A percentile compares a stretch with the other conserved stretches of the same genome.
phyloP scores from a whole-genome alignment of 1,140 invertebrate genomes.

The Nixonia krombeini region DNA sequence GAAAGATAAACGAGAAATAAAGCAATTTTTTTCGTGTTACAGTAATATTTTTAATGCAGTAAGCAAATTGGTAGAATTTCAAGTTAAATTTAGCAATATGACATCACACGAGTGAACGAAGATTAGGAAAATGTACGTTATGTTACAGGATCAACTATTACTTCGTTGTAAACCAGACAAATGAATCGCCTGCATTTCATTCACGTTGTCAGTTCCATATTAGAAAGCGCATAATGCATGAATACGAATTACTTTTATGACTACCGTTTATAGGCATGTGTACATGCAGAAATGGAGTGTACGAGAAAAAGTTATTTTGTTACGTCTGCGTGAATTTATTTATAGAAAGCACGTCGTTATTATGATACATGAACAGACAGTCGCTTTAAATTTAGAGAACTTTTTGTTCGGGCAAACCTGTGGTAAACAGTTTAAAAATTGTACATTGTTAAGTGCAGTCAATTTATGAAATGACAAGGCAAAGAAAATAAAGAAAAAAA shows the following conservation, averaged over 20 bases:
- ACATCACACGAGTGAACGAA: neutral
- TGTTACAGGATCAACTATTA: neutral
- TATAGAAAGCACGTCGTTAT: neutral
- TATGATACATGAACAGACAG: neutral
- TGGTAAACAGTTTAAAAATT: too few species aligned
- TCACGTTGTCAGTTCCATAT: conserved; percentile 1
- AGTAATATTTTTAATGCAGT: neutral
- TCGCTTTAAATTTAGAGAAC: too few species aligned
- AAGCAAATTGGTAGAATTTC: neutral
- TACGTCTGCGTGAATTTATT: neutral
- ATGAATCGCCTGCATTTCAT: neutral
- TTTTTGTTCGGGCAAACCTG: too few species aligned
- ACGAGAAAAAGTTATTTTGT: neutral
- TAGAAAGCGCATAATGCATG: conserved; percentile 4
- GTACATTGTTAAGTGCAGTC: too few species aligned
- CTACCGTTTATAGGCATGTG: neutral
- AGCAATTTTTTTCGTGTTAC: too few species aligned
- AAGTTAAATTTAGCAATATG: neutral
- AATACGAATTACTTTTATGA: conserved; percentile 1
- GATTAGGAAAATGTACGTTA: neutral
- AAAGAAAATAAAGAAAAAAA: too few species aligned
- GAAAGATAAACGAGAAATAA: too few species aligned
- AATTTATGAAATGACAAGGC: too few species aligned
- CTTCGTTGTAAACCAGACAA: neutral
- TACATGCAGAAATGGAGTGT: neutral